Base-by-base conservation (phyloP, 2,888 invertebrate genomes). In the Sarcophaga caerulescens region DNA sequence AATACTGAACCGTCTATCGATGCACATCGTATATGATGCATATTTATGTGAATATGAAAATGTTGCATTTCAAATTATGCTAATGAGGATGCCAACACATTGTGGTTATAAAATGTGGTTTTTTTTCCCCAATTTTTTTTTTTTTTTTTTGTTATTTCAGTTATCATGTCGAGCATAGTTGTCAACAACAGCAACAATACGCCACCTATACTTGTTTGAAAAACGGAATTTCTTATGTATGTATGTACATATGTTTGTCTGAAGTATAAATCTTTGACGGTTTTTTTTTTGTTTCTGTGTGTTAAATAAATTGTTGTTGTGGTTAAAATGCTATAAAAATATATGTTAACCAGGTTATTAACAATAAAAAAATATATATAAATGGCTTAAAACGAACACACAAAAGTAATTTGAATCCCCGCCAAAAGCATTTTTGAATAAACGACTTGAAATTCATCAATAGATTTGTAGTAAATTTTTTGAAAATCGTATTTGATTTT, bases 51-150 rank as follows among this genome's bases (percentile, higher is more conserved):
- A 70, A 44, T n/a, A 63, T 68, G 47, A 73, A 59, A 78, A 81
- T 69, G 79, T 79, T 78, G 78, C 82, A 79, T 85, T 79, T 82
- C 17, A 71, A 82, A 71, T 82, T 79, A 85, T 85, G 85, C 66
- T 82, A 85, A 85, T 85, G 69, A 71, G 35, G 78, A 74, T 81
- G 81, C 85, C 85, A 85, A 70, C 78, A 69, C 68, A 69, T 73
- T 77, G 45, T 57, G 57, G 68, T 68, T 60, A 75, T 45, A 81
- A 76, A 65, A 80, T 69, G 35, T 74, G 11, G 5, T 12, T 47
- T 14, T 52, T 47, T 14, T 47, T 14, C 8, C 45, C 59, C 19
- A 74, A 11, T 60, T 47, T 47, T 25, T 35, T 63, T 17, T 35
- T 19, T 17, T 14, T 2, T 66, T 66, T 69, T 25, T 19, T 25